Percentiles rank a stretch among this genome's conserved stretches.
phyloP scores from a whole-genome alignment of 1,140 invertebrate genomes.

The fruit fly (Drosophila melanogaster) region DNA sequence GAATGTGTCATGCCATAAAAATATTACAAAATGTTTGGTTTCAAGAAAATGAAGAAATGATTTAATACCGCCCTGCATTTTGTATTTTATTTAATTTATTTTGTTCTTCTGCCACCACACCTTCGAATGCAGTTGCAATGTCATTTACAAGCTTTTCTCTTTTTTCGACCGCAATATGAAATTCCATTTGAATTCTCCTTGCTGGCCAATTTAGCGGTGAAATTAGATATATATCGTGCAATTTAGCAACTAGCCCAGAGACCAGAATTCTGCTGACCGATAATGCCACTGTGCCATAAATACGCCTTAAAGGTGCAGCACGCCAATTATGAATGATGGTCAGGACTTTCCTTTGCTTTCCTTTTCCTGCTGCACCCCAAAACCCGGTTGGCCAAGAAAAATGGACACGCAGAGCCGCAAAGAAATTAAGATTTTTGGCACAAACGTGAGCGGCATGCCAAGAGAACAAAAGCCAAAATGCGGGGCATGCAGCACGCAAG shows the following conservation, averaged over 20 bases:
- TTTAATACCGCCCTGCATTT: not conserved
- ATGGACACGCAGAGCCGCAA: slow-evolving; percentile 70
- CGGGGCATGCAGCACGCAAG: slow-evolving; percentile 71
- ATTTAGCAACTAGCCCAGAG: slow-evolving; percentile 27
- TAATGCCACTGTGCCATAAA: slow-evolving; percentile 59
- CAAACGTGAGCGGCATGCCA: slow-evolving; percentile 70
- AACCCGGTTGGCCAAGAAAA: slow-evolving; percentile 50
- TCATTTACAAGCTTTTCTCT: slow-evolving; percentile 21
- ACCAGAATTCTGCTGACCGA: slow-evolving; percentile 15
- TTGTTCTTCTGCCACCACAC: slow-evolving; percentile 1
- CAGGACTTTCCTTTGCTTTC: slow-evolving; percentile 25
- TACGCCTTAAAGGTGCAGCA: slow-evolving; percentile 68
- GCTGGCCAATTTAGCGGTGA: slow-evolving; percentile 19
- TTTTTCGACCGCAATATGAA: slow-evolving; percentile 20
- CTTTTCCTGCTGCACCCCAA: slow-evolving; percentile 53
- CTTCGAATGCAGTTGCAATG: slow-evolving; percentile 1
- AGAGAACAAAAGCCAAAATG: slow-evolving; percentile 50
- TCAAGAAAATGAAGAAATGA: slow-evolving; percentile 4
- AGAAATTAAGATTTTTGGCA: slow-evolving; percentile 81
- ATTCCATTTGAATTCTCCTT: slow-evolving; percentile 30
- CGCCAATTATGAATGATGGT: slow-evolving; percentile 77
- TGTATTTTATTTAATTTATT: slow-evolving; percentile 6
- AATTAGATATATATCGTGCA: slow-evolving; percentile 44
- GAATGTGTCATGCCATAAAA: slow-evolving; percentile 4
- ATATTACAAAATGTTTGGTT: not conserved